Evolutionary conservation across 2,888 invertebrate genomes (phyloP).

Genomic region (Amphipoea lucens): DNA sequence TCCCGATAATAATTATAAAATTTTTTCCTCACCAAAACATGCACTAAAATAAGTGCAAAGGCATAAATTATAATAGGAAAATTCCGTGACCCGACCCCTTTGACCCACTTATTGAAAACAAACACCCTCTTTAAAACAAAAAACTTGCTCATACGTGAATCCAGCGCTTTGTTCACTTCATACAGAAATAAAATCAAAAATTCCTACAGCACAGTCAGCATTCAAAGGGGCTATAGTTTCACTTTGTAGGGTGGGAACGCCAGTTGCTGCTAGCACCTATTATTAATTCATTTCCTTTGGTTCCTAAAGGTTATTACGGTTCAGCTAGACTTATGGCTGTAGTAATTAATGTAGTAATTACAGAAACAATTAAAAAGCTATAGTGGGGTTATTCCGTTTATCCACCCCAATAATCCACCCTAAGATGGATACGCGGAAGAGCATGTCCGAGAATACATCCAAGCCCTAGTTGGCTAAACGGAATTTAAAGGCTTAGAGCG

Average conservation of each 20-base stretch:
- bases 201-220: conserved; percentile 41
- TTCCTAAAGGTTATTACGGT: background rate
- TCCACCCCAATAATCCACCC: too few species aligned
- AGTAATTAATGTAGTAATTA: too few species aligned
- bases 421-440: too few species aligned
- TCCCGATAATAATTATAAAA: too few species aligned
- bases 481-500: too few species aligned
- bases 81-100: background rate
- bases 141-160: conserved; percentile 37
- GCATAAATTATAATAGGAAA: background rate
- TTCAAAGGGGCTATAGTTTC: conserved; percentile 57
- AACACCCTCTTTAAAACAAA: conserved; percentile 35
- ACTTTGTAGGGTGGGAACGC: conserved; percentile 35
- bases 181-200: conserved; percentile 59
- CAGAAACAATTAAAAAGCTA: too few species aligned
- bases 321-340: background rate
- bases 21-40: background rate
- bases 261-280: conserved; percentile 1
- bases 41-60: background rate
- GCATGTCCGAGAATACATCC: too few species aligned
- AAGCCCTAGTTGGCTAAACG: too few species aligned
- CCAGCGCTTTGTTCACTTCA: conserved; percentile 45
- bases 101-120: conserved; percentile 40
- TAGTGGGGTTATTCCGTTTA: too few species aligned
- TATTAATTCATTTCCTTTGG: background rate